Conservation (phyloP, 2,888 invertebrate genomes). For the Poecilobothrus nobilitatus region DNA sequence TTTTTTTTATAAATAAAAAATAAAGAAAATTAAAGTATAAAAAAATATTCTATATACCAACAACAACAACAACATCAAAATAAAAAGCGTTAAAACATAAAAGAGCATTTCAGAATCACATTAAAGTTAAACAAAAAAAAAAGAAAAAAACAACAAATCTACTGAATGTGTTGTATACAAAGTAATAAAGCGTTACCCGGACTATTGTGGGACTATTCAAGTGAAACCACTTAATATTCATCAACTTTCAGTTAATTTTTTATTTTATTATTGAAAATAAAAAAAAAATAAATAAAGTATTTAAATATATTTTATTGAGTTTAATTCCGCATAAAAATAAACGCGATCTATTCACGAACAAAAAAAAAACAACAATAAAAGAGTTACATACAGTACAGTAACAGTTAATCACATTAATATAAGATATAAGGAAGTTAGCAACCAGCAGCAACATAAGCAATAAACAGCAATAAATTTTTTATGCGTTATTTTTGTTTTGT, state of each 20-base stretch:
- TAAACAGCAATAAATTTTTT: no score
- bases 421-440: no score
- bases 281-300: neutral
- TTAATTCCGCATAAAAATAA: conserved; percentile 1
- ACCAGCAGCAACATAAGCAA: no score
- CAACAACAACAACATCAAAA: no score
- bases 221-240: conserved; percentile 10
- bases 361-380: neutral
- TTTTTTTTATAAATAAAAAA: no score
- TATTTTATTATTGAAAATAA: neutral
- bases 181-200: neutral
- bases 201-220: conserved; percentile 7
- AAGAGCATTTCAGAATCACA: neutral
- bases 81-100: neutral
- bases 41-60: no score
- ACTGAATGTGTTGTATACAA: neutral
- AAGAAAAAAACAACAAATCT: neutral
- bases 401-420: neutral
- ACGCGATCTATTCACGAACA: neutral
- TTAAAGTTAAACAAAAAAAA: neutral
- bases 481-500: no score
- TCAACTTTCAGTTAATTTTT: neutral
- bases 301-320: conserved; percentile 1
- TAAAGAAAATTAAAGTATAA: no score
- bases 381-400: neutral